Percentiles rank a stretch among this genome's conserved stretches.
These are phyloP conservation scores for Clinocottus analis DNA, from an alignment of 2,113 vertebrate genomes.

Conservation along the genomic window DNA sequence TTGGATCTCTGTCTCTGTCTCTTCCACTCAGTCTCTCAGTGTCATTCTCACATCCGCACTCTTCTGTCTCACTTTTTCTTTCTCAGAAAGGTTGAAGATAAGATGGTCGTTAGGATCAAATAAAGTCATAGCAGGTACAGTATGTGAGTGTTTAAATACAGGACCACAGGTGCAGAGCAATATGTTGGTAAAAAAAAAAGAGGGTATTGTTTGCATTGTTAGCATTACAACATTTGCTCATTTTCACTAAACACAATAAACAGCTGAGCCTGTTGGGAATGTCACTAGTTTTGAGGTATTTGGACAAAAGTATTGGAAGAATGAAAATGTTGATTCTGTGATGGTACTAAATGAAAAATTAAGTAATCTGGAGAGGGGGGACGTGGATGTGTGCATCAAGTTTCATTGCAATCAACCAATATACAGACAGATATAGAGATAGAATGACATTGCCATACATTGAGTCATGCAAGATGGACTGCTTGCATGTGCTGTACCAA, in stretches of 20 bases:
- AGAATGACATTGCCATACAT: constrained; percentile 1
- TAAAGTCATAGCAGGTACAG: neutral
- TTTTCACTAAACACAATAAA: too few species aligned
- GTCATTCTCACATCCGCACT: constrained; percentile 44
- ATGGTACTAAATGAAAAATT: neutral
- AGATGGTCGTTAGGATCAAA: neutral
- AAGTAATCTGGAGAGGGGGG: neutral
- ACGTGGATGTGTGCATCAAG: neutral
- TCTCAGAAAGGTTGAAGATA: constrained; percentile 7
- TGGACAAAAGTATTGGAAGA: neutral
- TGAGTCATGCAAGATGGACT: constrained; percentile 14
- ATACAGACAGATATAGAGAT: neutral
- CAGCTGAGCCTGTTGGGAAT: neutral
- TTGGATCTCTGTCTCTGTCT: constrained; percentile 59
- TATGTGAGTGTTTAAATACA: neutral
- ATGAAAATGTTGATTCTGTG: neutral
- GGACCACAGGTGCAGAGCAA: neutral
- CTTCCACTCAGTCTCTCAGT: constrained; percentile 53
- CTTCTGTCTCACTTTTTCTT: constrained; percentile 24
- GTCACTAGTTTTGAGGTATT: constrained; percentile 3
- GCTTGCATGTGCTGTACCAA: neutral
- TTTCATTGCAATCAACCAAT: neutral
- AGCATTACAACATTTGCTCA: too few species aligned
- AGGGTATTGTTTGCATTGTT: too few species aligned
- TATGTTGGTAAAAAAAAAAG: neutral